These are phyloP conservation scores for Sprattus sprattus DNA, from an alignment of 2,113 vertebrate species.

Conservation along the genomic window DNA sequence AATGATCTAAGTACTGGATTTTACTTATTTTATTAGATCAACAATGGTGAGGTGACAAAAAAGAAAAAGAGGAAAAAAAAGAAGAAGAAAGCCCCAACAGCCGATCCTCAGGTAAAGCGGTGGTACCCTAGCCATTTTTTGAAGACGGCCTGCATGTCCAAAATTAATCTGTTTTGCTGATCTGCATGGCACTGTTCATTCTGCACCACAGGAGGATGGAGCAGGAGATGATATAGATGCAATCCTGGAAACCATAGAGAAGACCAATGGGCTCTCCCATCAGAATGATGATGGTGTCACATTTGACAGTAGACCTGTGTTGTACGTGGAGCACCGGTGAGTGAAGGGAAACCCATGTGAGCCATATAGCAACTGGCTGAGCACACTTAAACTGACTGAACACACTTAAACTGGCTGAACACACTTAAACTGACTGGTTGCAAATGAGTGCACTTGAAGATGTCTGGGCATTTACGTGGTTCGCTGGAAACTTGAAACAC, in stretches of 20 bases:
- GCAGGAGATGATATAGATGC: constrained; percentile 82
- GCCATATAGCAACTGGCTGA: no score
- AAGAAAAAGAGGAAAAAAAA: constrained; percentile 94
- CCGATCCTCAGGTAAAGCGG: constrained; percentile 70
- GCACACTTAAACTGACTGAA: background rate
- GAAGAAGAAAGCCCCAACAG: constrained; percentile 69
- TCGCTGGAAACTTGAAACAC: background rate
- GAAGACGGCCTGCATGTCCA: background rate
- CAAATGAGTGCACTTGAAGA: background rate
- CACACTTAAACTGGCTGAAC: background rate
- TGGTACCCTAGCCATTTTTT: background rate
- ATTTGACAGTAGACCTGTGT: constrained; percentile 70
- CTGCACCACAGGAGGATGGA: constrained; percentile 61
- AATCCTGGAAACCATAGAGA: constrained; percentile 82
- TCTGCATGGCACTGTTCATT: constrained; percentile 3
- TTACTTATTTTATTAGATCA: constrained; percentile 46
- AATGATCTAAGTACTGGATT: background rate
- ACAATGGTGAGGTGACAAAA: constrained; percentile 70
- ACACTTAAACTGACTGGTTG: background rate
- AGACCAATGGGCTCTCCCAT: constrained; percentile 63
- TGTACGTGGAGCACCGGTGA: constrained; percentile 93
- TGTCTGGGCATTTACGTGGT: background rate
- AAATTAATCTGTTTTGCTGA: background rate
- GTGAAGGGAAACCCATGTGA: background rate
- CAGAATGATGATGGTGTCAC: constrained; percentile 64